Percentiles rank a stretch among this genome's conserved stretches.
Evolutionary conservation across 2,797 vertebrate species (phyloP).

Genomic region (Ciconia nigra): DNA sequence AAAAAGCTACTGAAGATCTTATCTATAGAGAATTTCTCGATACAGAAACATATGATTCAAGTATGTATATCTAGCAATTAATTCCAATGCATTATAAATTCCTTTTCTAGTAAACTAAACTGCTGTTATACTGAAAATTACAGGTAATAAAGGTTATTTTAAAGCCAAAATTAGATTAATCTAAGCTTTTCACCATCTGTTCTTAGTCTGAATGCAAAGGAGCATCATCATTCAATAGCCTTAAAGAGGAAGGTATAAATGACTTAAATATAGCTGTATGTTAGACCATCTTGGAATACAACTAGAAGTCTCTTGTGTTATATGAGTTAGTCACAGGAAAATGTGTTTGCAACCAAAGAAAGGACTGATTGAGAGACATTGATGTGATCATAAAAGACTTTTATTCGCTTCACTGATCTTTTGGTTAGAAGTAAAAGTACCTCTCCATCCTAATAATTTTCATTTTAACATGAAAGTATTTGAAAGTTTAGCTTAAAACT

Average conservation of each 20-base stretch:
- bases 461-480: not conserved
- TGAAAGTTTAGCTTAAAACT: not conserved
- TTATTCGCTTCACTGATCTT: not conserved
- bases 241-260: slow-evolving; percentile 54
- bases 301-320: not conserved
- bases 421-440: not conserved
- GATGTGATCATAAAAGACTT: not conserved
- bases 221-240: not conserved
- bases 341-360: not conserved
- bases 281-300: not conserved
- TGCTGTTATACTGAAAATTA: slow-evolving; percentile 30
- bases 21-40: not conserved
- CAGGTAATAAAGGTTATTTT: slow-evolving; percentile 35
- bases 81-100: slow-evolving; percentile 13
- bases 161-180: slow-evolving; percentile 58
- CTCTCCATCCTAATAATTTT: not conserved
- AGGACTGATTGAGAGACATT: not conserved
- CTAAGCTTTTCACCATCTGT: slow-evolving; percentile 33
- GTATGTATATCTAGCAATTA: not conserved
- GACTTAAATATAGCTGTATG: slow-evolving; percentile 38
- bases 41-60: not conserved
- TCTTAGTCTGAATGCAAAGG: slow-evolving; percentile 38
- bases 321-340: not conserved
- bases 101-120: slow-evolving; percentile 38
- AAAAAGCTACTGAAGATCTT: not conserved